Evolutionary conservation across 2,797 vertebrate genomes (phyloP).

Genomic region (Acanthurus tractus): DNA sequence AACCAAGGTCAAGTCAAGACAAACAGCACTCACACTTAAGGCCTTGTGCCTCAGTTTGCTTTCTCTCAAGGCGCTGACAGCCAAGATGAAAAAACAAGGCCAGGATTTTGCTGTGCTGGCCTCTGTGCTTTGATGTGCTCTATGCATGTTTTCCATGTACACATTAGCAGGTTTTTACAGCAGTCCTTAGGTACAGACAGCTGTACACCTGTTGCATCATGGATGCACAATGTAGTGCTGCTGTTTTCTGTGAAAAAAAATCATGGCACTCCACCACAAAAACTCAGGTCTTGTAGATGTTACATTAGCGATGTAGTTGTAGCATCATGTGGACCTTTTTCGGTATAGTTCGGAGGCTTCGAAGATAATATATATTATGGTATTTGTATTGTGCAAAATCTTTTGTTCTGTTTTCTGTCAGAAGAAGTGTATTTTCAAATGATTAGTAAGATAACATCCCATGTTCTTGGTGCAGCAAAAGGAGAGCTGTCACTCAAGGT

Average conservation of each 20-base stretch:
- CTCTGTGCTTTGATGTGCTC: constrained; percentile 59
- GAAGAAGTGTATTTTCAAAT: not conserved
- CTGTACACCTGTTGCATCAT: constrained; percentile 23
- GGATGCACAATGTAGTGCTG: not conserved
- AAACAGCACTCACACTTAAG: constrained; percentile 72
- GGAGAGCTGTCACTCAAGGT: constrained; percentile 10
- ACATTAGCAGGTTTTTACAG: constrained; percentile 53
- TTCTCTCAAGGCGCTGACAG: constrained; percentile 70
- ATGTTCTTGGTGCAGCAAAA: constrained; percentile 1
- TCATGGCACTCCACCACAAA: not conserved
- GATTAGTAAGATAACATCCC: not conserved
- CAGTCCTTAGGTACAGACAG: constrained; percentile 33
- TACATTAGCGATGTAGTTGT: not conserved
- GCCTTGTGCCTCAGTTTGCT: constrained; percentile 72
- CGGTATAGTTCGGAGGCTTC: not conserved
- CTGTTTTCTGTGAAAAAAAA: not conserved
- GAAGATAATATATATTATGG: not conserved
- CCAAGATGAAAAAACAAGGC: constrained; percentile 53
- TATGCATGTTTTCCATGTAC: constrained; percentile 61
- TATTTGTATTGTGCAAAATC: too few relatives aligned
- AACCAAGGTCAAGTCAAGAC: constrained; percentile 76
- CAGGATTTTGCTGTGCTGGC: constrained; percentile 30
- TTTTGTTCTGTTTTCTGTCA: not conserved
- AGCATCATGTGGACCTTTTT: not conserved
- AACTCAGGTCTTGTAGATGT: not conserved